Percentiles rank a stretch among this genome's conserved stretches.
Evolutionary conservation across 2,797 vertebrate genomes (phyloP).

Genomic region (Rhinophrynus dorsalis): DNA sequence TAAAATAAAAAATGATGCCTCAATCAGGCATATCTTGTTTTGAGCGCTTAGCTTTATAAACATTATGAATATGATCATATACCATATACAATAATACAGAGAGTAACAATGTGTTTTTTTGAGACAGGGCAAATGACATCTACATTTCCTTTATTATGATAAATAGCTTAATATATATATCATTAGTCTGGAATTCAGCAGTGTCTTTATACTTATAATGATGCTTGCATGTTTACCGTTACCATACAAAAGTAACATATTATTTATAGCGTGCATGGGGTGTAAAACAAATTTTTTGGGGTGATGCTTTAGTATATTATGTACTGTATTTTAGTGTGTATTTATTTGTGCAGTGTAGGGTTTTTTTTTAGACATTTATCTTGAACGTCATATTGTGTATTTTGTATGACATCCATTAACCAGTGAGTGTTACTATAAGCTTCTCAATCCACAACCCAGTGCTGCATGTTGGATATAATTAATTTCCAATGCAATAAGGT

Average conservation of each 20-base stretch:
- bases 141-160: constrained; percentile 66
- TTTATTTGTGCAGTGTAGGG: no score
- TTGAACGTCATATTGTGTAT: no score
- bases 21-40: constrained; percentile 61
- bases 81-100: no score
- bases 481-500: no score
- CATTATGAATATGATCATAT: no score
- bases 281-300: neutral
- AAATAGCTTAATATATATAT: constrained; percentile 66
- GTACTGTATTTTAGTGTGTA: neutral
- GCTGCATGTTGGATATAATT: no score
- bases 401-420: no score
- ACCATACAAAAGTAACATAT: constrained; percentile 55
- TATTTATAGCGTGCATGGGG: no score
- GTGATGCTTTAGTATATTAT: neutral
- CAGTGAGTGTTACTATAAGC: no score
- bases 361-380: no score
- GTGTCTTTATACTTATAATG: constrained; percentile 59
- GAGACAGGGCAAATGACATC: constrained; percentile 67
- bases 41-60: constrained; percentile 67
- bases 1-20: constrained; percentile 63
- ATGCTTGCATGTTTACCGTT: constrained; percentile 48
- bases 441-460: no score
- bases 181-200: constrained; percentile 63
- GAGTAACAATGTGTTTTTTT: constrained; percentile 71